Evolutionary conservation across 2,797 vertebrate genomes (phyloP), one percentile per base, ranked within the genome.

Genomic region (Glossophaga mutica): DNA sequence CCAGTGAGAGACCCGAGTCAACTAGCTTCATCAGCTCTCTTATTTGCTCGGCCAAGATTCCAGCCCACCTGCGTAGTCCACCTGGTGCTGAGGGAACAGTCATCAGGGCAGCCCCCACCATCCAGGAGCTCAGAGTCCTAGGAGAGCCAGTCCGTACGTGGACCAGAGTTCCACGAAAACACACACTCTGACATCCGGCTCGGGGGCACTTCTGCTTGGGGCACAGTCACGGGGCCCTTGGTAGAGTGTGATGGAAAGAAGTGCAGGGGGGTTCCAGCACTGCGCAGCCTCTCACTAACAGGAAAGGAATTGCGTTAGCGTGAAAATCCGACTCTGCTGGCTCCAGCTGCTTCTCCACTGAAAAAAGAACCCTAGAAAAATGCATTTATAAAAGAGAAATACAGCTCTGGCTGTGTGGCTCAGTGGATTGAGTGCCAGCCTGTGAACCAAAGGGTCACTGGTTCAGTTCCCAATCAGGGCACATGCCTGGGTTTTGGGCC

Each of bases 201-300:
- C 18, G 7, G 73, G 2, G 0, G 19, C 9, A 1, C 26, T 42
- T 8, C 6, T 1, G 21, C 59, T 68, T 37, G 1, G 5, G 2
- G 59, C 32, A 32, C 59, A 24, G 59, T 10, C 81, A 6, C 18
- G 6, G 59, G 79, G 57, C 29, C 7, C 42, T 34, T 8, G 32
- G 55, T 9, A 29, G 26, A 57, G 52, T 44, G 0, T 6, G 16
- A 26, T 1, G 57, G 14, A 24, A 57, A 18, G 57, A 16, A 44
- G 55, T 18, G 9, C 14, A 8, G 32, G 32, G 81, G 11, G 2
- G 79, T 7, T 7, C 29, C 57, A 3, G 39, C 24, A 34, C 6
- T 7, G 59, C 12, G 7, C 18, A 24, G 14, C 46, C 59, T 34
- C 4, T 19, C 29, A 48, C 34, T 34, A 9, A 67, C 59, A 34